phyloP scores from a whole-genome alignment of 2,113 vertebrate genomes.

The Etheostoma spectabile region DNA sequence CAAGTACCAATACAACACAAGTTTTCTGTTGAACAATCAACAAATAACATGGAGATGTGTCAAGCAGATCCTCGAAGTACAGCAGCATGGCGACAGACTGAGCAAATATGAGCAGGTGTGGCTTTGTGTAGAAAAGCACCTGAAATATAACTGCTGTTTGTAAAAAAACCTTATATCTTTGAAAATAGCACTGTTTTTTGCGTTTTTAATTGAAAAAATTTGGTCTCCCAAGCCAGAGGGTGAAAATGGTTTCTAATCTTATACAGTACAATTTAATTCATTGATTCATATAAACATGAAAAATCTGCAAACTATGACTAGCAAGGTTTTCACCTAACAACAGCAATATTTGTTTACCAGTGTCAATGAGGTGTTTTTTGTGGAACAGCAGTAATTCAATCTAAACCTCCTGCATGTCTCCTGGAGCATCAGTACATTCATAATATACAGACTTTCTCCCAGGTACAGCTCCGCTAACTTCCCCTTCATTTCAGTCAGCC shows the following conservation, averaged over 20 bases:
- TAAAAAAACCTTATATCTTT: slow-evolving; percentile 49
- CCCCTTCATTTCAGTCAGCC: slow-evolving; percentile 23
- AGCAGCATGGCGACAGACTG: slow-evolving; percentile 33
- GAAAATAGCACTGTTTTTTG: slow-evolving; percentile 52
- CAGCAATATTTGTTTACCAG: slow-evolving; percentile 48
- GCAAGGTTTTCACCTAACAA: slow-evolving; percentile 50
- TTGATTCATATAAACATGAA: slow-evolving; percentile 49
- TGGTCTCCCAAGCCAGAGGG: neutral
- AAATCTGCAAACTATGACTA: slow-evolving; percentile 23
- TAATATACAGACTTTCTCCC: slow-evolving; percentile 21
- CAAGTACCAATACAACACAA: slow-evolving; percentile 47
- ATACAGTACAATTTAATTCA: slow-evolving; percentile 18
- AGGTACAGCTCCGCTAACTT: neutral
- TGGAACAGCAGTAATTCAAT: slow-evolving; percentile 55
- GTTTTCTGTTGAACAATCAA: slow-evolving; percentile 40
- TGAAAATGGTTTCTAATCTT: slow-evolving; percentile 7
- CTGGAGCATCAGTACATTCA: slow-evolving; percentile 41
- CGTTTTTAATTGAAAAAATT: neutral
- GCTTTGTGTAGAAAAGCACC: slow-evolving; percentile 46
- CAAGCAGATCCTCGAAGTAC: slow-evolving; percentile 19
- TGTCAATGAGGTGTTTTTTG: slow-evolving; percentile 45
- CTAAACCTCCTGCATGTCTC: slow-evolving; percentile 24
- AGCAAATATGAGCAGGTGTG: slow-evolving; percentile 13
- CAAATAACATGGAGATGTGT: slow-evolving; percentile 25
- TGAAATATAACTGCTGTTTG: slow-evolving; percentile 42